These are phyloP conservation scores for Numenius phaeopus DNA, from an alignment of 2,797 vertebrate genomes.

Conservation along the genomic window DNA sequence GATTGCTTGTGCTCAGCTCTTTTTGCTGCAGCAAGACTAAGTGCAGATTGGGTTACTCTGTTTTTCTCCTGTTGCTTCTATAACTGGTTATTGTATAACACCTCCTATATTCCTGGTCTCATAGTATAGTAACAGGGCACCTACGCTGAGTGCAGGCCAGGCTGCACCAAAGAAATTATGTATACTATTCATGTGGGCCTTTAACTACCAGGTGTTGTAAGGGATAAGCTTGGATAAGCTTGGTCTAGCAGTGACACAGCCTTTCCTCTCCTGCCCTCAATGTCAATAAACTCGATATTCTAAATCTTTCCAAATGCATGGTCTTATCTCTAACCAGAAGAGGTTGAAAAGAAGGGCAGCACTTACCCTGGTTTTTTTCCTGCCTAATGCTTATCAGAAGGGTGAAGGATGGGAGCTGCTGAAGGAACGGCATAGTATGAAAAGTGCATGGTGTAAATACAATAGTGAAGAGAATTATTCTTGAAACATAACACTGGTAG, in stretches of 20 bases:
- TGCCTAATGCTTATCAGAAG: neutral
- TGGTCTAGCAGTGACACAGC: neutral
- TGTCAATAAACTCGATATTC: neutral
- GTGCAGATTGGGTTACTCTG: neutral
- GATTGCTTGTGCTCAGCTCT: neutral
- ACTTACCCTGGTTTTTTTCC: neutral
- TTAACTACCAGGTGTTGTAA: neutral
- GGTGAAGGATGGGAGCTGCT: neutral
- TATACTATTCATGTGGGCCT: neutral
- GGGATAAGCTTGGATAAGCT: neutral
- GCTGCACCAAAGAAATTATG: neutral
- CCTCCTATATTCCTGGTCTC: neutral
- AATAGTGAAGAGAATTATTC: neutral
- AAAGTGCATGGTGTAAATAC: neutral
- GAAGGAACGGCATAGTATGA: neutral
- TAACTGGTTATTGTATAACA: neutral
- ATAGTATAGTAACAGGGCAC: too few species aligned
- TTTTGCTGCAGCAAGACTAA: neutral
- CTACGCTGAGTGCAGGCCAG: too few species aligned
- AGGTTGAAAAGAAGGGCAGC: neutral
- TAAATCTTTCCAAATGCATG: neutral
- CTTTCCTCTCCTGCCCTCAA: neutral
- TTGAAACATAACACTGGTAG: neutral
- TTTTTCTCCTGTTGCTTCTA: neutral
- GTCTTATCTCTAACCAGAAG: neutral